Evolutionary conservation across 2,888 invertebrate genomes (phyloP).

Genomic region (Lochmaea capreae): DNA sequence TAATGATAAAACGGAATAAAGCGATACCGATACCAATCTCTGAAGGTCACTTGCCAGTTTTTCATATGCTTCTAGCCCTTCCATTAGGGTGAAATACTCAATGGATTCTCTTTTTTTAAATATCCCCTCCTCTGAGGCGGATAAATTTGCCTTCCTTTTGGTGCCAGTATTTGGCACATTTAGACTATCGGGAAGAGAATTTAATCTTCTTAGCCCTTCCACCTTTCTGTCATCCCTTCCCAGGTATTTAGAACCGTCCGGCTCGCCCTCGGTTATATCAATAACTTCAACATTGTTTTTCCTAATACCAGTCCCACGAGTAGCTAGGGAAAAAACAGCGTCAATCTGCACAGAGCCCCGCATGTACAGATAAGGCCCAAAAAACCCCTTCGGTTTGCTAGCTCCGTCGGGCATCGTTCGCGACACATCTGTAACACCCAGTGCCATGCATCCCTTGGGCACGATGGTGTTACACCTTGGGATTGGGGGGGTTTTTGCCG

Average conservation of each 20-base stretch:
- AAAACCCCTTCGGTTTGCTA: too few species aligned
- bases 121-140: background rate
- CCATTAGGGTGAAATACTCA: background rate
- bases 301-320: too few species aligned
- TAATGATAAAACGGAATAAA: too few species aligned
- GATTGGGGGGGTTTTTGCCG: too few species aligned
- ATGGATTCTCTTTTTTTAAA: slow-evolving; percentile 1
- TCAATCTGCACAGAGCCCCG: too few species aligned
- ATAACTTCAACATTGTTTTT: background rate
- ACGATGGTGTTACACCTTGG: too few species aligned
- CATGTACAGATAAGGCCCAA: too few species aligned
- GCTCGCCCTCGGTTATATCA: slow-evolving; percentile 3
- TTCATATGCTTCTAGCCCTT: background rate
- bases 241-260: background rate
- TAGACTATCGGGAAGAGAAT: background rate
- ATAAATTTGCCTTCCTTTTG: slow-evolving; percentile 1
- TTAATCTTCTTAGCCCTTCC: background rate
- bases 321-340: too few species aligned
- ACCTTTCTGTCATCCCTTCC: background rate
- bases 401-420: too few species aligned
- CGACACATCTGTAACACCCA: too few species aligned
- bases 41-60: background rate
- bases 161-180: background rate
- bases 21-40: background rate
- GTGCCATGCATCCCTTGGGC: too few species aligned